Conservation (phyloP, 2,797 vertebrate species). For the Alauda arvensis region DNA sequence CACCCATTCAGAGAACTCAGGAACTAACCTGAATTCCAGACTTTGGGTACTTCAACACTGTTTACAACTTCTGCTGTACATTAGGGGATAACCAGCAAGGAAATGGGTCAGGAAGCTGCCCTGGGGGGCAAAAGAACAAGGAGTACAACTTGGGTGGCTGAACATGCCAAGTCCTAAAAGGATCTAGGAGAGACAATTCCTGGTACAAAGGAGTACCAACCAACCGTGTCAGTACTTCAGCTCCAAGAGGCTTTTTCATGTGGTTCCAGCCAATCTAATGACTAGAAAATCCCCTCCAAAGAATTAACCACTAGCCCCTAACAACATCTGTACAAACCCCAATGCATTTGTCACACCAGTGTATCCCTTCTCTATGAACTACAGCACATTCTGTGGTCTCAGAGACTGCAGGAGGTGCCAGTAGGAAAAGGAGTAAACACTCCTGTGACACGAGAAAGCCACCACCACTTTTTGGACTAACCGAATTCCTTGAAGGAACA, state of each 20-base stretch:
- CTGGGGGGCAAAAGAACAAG: rapidly evolving
- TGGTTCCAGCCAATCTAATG: background rate
- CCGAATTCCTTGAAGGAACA: background rate
- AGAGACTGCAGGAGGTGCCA: background rate
- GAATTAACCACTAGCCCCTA: background rate
- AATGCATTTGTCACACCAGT: background rate
- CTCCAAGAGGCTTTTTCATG: background rate
- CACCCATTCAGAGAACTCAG: background rate
- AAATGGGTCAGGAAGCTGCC: rapidly evolving
- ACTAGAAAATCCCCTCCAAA: background rate
- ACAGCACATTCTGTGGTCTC: background rate
- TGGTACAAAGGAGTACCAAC: background rate
- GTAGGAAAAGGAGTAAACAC: background rate
- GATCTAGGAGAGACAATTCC: background rate
- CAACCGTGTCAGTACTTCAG: too few species aligned
- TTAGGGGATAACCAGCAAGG: background rate
- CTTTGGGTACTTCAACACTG: rapidly evolving
- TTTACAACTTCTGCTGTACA: background rate
- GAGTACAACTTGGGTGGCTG: background rate
- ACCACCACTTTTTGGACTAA: rapidly evolving
- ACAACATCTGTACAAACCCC: background rate
- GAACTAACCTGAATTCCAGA: background rate
- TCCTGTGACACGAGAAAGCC: rapidly evolving
- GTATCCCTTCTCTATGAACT: background rate
- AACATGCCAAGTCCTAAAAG: rapidly evolving